These are phyloP conservation scores for Boloria selene DNA, from an alignment of 2,888 invertebrate species.

Conservation along the genomic window DNA sequence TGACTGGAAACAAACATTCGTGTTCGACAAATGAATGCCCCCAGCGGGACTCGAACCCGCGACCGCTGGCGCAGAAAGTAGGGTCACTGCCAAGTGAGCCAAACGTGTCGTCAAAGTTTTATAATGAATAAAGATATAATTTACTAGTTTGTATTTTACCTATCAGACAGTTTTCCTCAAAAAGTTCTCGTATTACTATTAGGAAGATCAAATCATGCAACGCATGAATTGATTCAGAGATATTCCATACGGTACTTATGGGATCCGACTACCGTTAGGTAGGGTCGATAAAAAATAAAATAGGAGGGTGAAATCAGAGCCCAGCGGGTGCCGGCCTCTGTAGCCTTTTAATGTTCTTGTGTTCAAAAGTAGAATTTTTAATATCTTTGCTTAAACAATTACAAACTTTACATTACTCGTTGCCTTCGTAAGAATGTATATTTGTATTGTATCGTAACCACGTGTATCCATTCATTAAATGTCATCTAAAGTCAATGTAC, in stretches of 20 bases:
- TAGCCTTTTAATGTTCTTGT: constrained; percentile 17
- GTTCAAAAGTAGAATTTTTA: not conserved
- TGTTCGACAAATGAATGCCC: too few relatives aligned
- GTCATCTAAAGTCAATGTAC: constrained; percentile 41
- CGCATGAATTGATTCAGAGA: constrained; percentile 37
- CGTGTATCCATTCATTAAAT: constrained; percentile 37
- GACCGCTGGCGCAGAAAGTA: too few relatives aligned
- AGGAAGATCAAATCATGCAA: constrained; percentile 42
- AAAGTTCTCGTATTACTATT: constrained; percentile 37
- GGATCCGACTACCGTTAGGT: constrained; percentile 70
- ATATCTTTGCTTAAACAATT: not conserved
- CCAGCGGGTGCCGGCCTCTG: constrained; percentile 26
- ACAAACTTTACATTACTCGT: too few relatives aligned
- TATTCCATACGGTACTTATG: constrained; percentile 56
- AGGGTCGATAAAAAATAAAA: constrained; percentile 61
- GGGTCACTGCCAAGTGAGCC: too few relatives aligned
- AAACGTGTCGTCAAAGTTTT: too few relatives aligned
- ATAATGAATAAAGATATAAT: too few relatives aligned
- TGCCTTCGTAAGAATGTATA: not conserved
- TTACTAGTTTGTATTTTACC: not conserved
- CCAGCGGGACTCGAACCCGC: too few relatives aligned
- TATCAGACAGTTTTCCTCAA: not conserved
- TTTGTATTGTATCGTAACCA: constrained; percentile 14
- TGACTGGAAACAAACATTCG: too few relatives aligned
- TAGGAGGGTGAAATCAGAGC: constrained; percentile 67